These are phyloP conservation scores for Oryctolagus cuniculus DNA, from an alignment of 2,113 vertebrate species.

Conservation along the genomic window mOryCun1.1 NC_091436.1:5325001-5325500, in stretches of 20 bases:
- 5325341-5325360: background rate
- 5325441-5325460: conserved; percentile 30
- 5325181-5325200: background rate
- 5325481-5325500: background rate
- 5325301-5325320: conserved; percentile 37
- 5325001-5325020: background rate
- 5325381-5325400: background rate
- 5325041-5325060: background rate
- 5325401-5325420: background rate
- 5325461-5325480: background rate
- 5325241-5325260: background rate
- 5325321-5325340: background rate
- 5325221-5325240: background rate
- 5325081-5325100: background rate
- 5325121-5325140: background rate
- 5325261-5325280: conserved; percentile 9
- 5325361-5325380: conserved; percentile 52
- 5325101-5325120: conserved; percentile 5
- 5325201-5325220: conserved; percentile 19
- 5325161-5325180: background rate
- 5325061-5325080: background rate
- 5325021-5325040: background rate
- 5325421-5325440: background rate
- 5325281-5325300: conserved; percentile 3
- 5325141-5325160: background rate